phyloP scores from a whole-genome alignment of 2,888 invertebrate species.

The Ophioninae sp. region DNA sequence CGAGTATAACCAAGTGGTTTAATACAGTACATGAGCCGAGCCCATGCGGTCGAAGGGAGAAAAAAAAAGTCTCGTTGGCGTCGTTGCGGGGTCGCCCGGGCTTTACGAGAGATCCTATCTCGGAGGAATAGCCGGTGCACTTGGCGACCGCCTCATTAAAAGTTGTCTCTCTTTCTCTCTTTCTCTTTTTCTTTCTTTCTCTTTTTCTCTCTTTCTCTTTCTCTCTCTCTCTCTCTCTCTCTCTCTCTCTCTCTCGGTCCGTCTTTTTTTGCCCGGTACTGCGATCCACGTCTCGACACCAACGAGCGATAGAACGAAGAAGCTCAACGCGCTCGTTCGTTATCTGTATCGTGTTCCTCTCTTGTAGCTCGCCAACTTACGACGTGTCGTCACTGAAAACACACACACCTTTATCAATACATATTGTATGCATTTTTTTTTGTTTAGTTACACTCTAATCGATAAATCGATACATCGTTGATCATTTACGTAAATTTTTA shows the following conservation, averaged over 20 bases:
- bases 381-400: conserved; percentile 68
- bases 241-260: too few species aligned
- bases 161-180: conserved; percentile 55
- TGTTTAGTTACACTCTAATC: too few species aligned
- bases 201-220: conserved; percentile 33
- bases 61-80: conserved; percentile 39
- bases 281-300: conserved; percentile 17
- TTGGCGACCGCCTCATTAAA: conserved; percentile 71
- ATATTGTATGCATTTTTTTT: background rate
- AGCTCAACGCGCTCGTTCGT: conserved; percentile 63
- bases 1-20: conserved; percentile 30
- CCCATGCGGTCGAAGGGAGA: conserved; percentile 14
- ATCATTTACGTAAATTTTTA: too few species aligned
- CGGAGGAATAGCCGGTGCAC: conserved; percentile 62
- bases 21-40: conserved; percentile 24
- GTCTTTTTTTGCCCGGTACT: conserved; percentile 17
- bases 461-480: too few species aligned
- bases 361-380: conserved; percentile 71
- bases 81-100: conserved; percentile 52
- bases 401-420: background rate
- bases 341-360: conserved; percentile 72
- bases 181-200: conserved; percentile 24
- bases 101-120: conserved; percentile 66
- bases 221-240: conserved; percentile 45
- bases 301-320: conserved; percentile 39